These are phyloP conservation scores for Neoniphon sammara DNA, from an alignment of 2,797 vertebrate genomes.

Conservation along the genomic window DNA sequence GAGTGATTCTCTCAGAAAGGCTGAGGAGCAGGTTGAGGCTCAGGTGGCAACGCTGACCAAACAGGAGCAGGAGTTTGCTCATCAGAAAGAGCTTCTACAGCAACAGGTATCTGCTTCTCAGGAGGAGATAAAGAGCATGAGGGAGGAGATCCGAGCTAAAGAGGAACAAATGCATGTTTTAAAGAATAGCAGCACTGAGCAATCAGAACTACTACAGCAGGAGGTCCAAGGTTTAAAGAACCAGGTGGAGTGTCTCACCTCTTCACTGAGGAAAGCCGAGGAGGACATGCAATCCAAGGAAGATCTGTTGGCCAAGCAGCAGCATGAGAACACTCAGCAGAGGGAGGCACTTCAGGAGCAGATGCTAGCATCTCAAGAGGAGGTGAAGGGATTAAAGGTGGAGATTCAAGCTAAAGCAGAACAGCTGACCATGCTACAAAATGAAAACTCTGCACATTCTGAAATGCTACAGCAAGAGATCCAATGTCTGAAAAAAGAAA, in stretches of 20 bases:
- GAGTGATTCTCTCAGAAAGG: constrained; percentile 44
- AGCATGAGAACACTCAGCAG: constrained; percentile 23
- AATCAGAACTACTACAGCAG: constrained; percentile 62
- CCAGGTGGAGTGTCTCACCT: constrained; percentile 43
- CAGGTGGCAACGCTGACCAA: constrained; percentile 40
- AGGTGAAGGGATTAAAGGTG: constrained; percentile 45
- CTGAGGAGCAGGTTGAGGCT: constrained; percentile 52
- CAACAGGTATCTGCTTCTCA: constrained; percentile 57
- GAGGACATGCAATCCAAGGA: constrained; percentile 56
- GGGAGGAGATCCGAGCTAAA: constrained; percentile 55
- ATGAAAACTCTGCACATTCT: constrained; percentile 24
- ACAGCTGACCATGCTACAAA: constrained; percentile 37
- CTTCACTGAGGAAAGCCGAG: constrained; percentile 53
- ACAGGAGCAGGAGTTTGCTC: constrained; percentile 50
- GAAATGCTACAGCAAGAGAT: constrained; percentile 46
- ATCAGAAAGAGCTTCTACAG: constrained; percentile 46
- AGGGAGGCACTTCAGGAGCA: constrained; percentile 40
- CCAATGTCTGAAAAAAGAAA: constrained; percentile 29
- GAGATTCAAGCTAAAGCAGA: constrained; percentile 57
- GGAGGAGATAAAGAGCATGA: constrained; percentile 46
- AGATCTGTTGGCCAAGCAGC: constrained; percentile 49
- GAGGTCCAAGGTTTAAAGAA: constrained; percentile 76
- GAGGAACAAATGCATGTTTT: constrained; percentile 65
- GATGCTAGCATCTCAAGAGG: constrained; percentile 42
- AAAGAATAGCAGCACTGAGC: constrained; percentile 49